A percentile compares a stretch with the other conserved stretches of the same genome.
Evolutionary conservation across 2,797 vertebrate genomes (phyloP).

Genomic region (Erpetoichthys calabaricus): DNA sequence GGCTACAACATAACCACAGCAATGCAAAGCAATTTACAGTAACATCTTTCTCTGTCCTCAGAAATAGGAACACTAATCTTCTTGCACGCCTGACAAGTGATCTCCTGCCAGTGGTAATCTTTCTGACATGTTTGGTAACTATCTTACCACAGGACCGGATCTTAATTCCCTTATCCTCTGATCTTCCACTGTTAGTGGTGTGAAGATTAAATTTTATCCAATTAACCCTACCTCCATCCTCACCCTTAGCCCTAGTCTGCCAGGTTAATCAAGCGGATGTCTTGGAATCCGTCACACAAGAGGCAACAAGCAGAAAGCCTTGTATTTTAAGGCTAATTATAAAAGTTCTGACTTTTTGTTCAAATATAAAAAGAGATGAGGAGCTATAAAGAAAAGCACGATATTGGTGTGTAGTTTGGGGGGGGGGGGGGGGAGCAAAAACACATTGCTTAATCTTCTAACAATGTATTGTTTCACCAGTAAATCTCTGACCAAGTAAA

Average conservation of each 20-base stretch:
- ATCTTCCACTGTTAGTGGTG: constrained; percentile 42
- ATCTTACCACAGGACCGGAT: constrained; percentile 35
- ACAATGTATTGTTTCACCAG: constrained; percentile 41
- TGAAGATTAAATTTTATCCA: constrained; percentile 82
- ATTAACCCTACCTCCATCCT: constrained; percentile 48
- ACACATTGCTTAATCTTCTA: constrained; percentile 33
- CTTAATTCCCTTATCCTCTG: constrained; percentile 53
- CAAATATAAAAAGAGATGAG: constrained; percentile 38
- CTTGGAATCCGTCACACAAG: constrained; percentile 39
- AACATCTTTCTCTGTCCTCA: not conserved
- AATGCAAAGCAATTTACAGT: constrained; percentile 17
- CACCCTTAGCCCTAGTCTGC: constrained; percentile 43
- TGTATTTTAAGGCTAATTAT: constrained; percentile 51
- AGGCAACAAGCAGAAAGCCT: constrained; percentile 42
- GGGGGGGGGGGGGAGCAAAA: constrained; percentile 20
- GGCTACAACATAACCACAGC: not conserved
- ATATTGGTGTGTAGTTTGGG: constrained; percentile 39
- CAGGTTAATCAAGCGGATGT: constrained; percentile 62
- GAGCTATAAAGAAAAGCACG: constrained; percentile 40
- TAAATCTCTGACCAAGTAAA: constrained; percentile 29
- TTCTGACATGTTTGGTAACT: constrained; percentile 66
- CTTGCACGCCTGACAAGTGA: constrained; percentile 33
- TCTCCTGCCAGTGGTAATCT: constrained; percentile 38
- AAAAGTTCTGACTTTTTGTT: constrained; percentile 45
- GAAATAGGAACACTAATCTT: constrained; percentile 14